Evolutionary conservation across 2,797 vertebrate species (phyloP).

Genomic region (Sciaenops ocellatus): DNA sequence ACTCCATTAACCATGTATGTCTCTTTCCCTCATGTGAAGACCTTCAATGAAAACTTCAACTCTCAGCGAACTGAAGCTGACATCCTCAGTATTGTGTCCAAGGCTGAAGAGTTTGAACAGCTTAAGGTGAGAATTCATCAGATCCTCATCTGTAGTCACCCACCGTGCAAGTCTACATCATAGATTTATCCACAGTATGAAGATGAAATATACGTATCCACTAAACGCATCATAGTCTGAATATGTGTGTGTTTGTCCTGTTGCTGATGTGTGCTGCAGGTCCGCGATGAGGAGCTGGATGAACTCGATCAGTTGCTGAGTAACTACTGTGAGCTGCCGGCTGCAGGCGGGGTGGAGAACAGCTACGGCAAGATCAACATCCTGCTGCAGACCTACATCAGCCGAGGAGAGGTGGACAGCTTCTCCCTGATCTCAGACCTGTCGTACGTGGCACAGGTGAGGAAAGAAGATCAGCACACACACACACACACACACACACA

Average conservation of each 20-base stretch:
- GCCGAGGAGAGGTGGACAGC: slow-evolving; percentile 95
- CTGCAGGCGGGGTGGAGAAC: slow-evolving; percentile 96
- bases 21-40: slow-evolving; percentile 81
- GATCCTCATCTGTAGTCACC: neutral
- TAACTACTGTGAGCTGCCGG: slow-evolving; percentile 92
- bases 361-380: slow-evolving; percentile 98
- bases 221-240: neutral
- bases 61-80: slow-evolving; percentile 96
- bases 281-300: slow-evolving; percentile 96
- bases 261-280: slow-evolving; percentile 77
- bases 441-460: slow-evolving; percentile 97
- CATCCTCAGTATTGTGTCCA: slow-evolving; percentile 95
- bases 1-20: neutral
- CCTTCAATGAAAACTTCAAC: slow-evolving; percentile 96
- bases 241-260: neutral
- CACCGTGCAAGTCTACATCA: neutral
- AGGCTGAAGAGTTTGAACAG: slow-evolving; percentile 99
- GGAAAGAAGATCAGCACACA: neutral
- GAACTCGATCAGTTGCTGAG: slow-evolving; percentile 92
- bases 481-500: neutral
- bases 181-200: neutral
- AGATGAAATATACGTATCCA: neutral
- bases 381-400: slow-evolving; percentile 96
- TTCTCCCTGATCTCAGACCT: slow-evolving; percentile 99
- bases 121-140: slow-evolving; percentile 91